A percentile compares a stretch with the other conserved stretches of the same genome.
Conservation (phyloP, 1,140 invertebrate genomes). For the Pseudachorutes palmiensis region DNA sequence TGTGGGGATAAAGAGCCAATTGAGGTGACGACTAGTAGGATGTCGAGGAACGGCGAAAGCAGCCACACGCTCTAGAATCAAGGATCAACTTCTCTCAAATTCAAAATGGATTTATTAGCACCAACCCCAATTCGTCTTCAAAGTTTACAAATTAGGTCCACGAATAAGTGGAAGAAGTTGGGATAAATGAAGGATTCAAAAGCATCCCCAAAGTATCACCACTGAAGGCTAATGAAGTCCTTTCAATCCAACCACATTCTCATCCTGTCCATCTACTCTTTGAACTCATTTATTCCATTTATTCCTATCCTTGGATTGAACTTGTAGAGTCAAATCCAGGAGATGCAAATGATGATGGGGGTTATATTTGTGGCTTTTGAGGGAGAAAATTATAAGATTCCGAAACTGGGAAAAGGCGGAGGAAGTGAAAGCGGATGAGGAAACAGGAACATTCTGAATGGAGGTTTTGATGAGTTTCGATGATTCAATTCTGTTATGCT, state of each 20-base stretch:
- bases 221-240: slow-evolving; percentile 1
- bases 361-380: background rate
- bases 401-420: background rate
- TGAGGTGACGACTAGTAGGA: slow-evolving; percentile 3
- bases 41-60: too few relatives aligned
- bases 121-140: background rate
- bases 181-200: background rate
- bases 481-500: background rate
- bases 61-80: too few relatives aligned
- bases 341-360: background rate
- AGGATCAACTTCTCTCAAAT: slow-evolving; percentile 3
- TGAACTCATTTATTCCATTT: background rate
- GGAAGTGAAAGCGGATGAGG: background rate
- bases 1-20: slow-evolving; percentile 2
- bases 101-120: background rate
- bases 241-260: background rate
- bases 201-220: too few relatives aligned
- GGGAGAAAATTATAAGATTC: background rate
- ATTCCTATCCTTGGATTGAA: background rate
- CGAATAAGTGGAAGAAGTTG: background rate
- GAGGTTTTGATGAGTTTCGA: background rate
- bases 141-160: background rate
- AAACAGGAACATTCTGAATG: background rate
- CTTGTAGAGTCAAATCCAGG: background rate
- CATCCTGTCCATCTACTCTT: background rate